A percentile compares a stretch with the other conserved stretches of the same genome.
Evolutionary conservation across 2,888 invertebrate genomes (phyloP).

Genomic region (Ectemnius cavifrons): DNA sequence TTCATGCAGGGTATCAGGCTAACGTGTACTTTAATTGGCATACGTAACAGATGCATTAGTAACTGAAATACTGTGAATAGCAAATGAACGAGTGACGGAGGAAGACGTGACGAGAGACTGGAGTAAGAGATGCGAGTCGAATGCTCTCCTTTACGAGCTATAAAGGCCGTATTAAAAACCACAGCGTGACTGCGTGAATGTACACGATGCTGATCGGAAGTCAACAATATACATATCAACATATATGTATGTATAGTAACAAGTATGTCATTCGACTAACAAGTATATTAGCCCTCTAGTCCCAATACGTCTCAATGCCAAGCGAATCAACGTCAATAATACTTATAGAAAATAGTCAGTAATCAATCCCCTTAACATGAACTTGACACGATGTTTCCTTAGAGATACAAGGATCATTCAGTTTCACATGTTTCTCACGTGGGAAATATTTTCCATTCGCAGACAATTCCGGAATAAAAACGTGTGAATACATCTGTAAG

Average conservation of each 20-base stretch:
- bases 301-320: not conserved
- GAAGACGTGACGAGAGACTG: not conserved
- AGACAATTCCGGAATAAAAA: not conserved
- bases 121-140: constrained; percentile 6
- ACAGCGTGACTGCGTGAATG: constrained; percentile 8
- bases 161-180: constrained; percentile 1
- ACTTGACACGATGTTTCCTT: not conserved
- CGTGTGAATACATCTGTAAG: not conserved
- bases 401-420: not conserved
- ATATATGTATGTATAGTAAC: no score
- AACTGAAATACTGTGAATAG: not conserved
- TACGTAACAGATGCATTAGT: no score
- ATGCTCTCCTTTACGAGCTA: constrained; percentile 1
- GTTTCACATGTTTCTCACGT: not conserved
- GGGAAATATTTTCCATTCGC: not conserved
- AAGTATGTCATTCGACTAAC: not conserved
- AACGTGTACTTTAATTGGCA: no score
- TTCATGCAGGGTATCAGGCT: no score
- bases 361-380: not conserved
- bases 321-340: not conserved
- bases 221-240: constrained; percentile 3
- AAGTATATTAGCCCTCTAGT: not conserved
- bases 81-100: constrained; percentile 9
- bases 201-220: not conserved
- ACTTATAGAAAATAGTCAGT: not conserved